Base-by-base conservation (phyloP, 2,797 vertebrate species). In the Spondyliosoma cantharus region DNA sequence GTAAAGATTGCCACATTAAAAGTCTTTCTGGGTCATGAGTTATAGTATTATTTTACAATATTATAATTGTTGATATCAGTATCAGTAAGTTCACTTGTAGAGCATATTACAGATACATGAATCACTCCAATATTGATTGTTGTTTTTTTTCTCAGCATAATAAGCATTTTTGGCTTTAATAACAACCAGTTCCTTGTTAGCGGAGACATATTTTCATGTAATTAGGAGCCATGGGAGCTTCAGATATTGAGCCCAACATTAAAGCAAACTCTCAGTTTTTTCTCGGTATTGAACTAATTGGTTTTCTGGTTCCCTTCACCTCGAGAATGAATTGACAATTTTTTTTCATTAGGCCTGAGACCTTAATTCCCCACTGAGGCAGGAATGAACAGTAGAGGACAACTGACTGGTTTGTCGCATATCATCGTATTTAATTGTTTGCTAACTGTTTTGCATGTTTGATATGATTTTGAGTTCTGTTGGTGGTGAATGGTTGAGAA, bases 131-230 rank as follows among this genome's bases (percentile, higher is more conserved):
- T 78, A 46, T 37, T 48, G 8, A 27, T 49, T 27, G 20, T 52
- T 0, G 3, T 2, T 66, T 2, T 62, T 17, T 20, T 27, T 42
- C 19, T 66, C 29, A 27, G 24, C 12, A 48, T 58, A 54, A 68
- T 45, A 57, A 46, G 73, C 46, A 59, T 20, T 66, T 61, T 70
- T 20, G 32, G 25, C 69, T 73, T 27, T 16, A 72, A 62, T 48
- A 54, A 60, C n/a, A 62, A 22, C 17, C 22, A 3, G 1, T 75
- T 48, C 11, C 65, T 65, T 3, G 37, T 29, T 3, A 57, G 14
- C 27, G 16, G 24, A 58, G 57, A 15, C 22, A 50, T 65, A 50
- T 46, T 65, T 70, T 70, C 32, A 46, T 58, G 17, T 76, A 71
- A 76, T 58, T 63, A 53, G 42, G n/a, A 66, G 16, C 62, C 48